phyloP scores from a whole-genome alignment of 2,797 vertebrate genomes.

The Lagodon rhomboides region DNA sequence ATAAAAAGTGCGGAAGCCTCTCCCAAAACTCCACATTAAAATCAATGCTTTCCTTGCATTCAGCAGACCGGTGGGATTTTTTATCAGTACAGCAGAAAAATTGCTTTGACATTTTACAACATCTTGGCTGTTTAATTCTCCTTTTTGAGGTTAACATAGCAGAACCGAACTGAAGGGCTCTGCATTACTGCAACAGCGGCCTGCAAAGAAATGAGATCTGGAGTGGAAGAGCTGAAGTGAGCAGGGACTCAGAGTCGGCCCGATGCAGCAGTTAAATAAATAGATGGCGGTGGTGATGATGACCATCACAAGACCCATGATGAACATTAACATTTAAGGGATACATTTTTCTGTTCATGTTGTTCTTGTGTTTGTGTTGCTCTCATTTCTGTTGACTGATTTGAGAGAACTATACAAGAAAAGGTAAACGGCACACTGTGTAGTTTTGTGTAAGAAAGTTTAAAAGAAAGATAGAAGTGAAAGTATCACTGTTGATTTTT shows the following conservation, averaged over 20 bases:
- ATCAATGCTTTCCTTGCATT: background rate
- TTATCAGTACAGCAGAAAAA: background rate
- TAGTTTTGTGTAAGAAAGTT: no score
- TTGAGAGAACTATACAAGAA: background rate
- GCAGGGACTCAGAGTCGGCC: background rate
- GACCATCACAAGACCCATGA: background rate
- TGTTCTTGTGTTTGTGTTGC: background rate
- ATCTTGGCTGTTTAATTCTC: background rate
- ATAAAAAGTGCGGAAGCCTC: background rate
- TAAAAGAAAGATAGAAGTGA: no score
- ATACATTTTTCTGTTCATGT: background rate
- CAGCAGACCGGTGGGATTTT: slow-evolving; percentile 4
- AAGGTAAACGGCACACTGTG: no score
- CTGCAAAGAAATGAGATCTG: background rate
- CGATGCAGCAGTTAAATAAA: background rate
- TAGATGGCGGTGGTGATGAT: background rate
- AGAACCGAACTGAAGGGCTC: background rate
- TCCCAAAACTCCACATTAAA: background rate
- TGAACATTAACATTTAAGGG: background rate
- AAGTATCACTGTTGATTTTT: no score
- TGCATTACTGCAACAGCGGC: background rate
- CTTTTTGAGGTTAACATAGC: slow-evolving; percentile 9
- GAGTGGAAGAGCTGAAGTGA: background rate
- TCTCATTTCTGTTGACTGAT: background rate
- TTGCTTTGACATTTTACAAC: slow-evolving; percentile 29